Base-by-base conservation (phyloP, 2,113 vertebrate genomes). In the Coracopsis vasa region DNA sequence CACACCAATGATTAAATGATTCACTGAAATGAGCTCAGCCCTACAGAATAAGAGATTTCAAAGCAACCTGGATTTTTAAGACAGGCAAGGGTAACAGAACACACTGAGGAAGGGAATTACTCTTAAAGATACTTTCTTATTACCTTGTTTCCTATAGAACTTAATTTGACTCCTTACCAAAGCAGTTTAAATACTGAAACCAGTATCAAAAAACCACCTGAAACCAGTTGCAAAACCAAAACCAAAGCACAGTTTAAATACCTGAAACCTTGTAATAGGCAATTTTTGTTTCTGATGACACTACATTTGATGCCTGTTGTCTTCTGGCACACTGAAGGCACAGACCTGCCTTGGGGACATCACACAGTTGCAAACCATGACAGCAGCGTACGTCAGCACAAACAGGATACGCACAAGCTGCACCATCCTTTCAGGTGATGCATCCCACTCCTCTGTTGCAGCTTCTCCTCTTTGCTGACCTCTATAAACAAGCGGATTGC, bases 331-430 rank as follows among this genome's bases (percentile, higher is more conserved):
- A 31, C 0, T 14, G 69, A 78, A 54, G 60, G 73, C 35, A 61
- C 50, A 51, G 17, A 7, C 13, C 42, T 47, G 18, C 64, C 69
- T 39, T 37, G 20, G 53, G 20, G 35, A 25, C 44, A 16, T 41
- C 33, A 37, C 23, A n/a, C 35, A 61, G 39, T 5, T 53, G 51
- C 28, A 80, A 88, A 45, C 21, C 33, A n/a, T 39, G 6, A 6
- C 27, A 67, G 20, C 4, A 8, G 33, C 13, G 2, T 3, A 33
- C 0, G 5, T 39, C 25, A 45, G 56, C 3, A 6, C 64, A 48
- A 69, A 50, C 35, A 20, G 11, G 7, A 37, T 11, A 35, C 0
- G 3, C 24, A n/a, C 31, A n/a, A 61, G 33, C n/a, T 35, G 10
- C 61, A 29, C 29, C 27, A 45, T 13, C 24, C 51, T 64, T 66